Conservation (phyloP, 1,140 invertebrate species). For the Bathynomus jamesi region DNA sequence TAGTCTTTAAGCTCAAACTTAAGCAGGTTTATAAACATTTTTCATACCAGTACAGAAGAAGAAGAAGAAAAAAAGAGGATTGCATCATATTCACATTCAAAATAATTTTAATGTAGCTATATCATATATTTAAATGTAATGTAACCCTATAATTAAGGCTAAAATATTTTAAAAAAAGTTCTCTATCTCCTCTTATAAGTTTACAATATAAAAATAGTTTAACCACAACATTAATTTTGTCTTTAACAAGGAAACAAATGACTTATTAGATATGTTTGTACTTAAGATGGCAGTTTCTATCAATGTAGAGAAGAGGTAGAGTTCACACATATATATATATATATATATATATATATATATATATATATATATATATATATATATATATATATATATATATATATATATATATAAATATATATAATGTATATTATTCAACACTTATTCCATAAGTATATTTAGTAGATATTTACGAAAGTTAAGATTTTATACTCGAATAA, state of each 20-base stretch:
- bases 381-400: constrained; percentile 3
- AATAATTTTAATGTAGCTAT: not conserved
- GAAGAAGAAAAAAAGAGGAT: too few relatives aligned
- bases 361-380: constrained; percentile 12
- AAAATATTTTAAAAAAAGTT: too few relatives aligned
- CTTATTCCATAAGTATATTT: too few relatives aligned
- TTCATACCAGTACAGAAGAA: too few relatives aligned
- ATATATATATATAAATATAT: not conserved
- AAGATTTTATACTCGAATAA: too few relatives aligned
- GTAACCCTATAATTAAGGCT: too few relatives aligned
- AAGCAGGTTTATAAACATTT: too few relatives aligned
- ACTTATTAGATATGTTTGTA: not conserved
- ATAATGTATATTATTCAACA: too few relatives aligned
- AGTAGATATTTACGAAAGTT: too few relatives aligned
- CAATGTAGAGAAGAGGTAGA: not conserved
- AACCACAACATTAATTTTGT: not conserved
- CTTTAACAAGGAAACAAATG: not conserved
- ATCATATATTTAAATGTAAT: constrained; percentile 14
- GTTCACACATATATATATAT: not conserved
- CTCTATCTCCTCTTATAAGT: too few relatives aligned
- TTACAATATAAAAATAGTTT: constrained; percentile 7
- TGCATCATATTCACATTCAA: too few relatives aligned
- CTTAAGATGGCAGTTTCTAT: not conserved
- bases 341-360: constrained; percentile 12
- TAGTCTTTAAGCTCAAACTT: too few relatives aligned